Percentiles rank a stretch among this genome's conserved stretches.
Evolutionary conservation across 2,113 vertebrate species (phyloP).

Genomic region (Ammodytes dubius): DNA sequence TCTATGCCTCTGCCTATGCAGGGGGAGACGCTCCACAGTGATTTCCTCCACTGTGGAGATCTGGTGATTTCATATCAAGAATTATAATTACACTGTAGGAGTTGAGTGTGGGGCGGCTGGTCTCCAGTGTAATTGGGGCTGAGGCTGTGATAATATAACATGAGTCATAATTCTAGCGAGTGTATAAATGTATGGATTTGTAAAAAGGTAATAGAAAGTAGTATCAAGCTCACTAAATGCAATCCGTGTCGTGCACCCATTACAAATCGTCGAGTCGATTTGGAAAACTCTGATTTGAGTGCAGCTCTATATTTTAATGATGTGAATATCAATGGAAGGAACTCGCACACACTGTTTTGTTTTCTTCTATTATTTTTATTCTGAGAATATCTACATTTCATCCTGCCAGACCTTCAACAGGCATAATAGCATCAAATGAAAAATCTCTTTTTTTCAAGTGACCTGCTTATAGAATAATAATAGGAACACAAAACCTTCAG

Average conservation of each 20-base stretch:
- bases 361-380: too few species aligned
- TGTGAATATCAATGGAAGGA: neutral
- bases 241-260: neutral
- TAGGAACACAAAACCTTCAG: too few species aligned
- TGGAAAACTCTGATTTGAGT: neutral
- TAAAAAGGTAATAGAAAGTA: neutral
- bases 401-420: too few species aligned
- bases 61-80: neutral
- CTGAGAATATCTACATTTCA: too few species aligned
- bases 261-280: neutral
- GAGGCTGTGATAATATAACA: neutral
- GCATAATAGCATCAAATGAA: too few species aligned
- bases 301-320: neutral
- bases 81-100: neutral
- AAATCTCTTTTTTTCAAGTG: too few species aligned
- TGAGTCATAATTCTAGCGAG: neutral
- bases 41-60: neutral
- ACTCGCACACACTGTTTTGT: too few species aligned
- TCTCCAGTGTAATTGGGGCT: constrained; percentile 1
- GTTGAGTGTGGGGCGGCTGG: constrained; percentile 9
- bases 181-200: neutral
- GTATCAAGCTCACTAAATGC: neutral
- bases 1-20: neutral
- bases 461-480: too few species aligned
- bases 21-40: constrained; percentile 9